Percentiles rank a stretch among this genome's conserved stretches.
These are phyloP conservation scores for Lamellibrachia luymesi DNA, from an alignment of 1,140 invertebrate species.

Conservation along the genomic window DNA sequence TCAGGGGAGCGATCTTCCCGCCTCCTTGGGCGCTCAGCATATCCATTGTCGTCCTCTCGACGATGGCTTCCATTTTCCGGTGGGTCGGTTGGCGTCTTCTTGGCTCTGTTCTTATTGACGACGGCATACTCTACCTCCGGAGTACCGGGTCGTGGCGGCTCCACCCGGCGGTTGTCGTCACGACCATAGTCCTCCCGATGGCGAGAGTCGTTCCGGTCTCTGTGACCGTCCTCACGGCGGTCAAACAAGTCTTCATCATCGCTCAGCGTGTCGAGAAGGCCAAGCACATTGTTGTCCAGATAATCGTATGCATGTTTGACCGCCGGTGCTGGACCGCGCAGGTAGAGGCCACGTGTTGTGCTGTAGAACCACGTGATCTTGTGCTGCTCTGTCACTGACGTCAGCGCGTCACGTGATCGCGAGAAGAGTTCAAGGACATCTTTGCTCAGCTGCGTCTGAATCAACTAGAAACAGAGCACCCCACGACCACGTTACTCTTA, in stretches of 20 bases:
- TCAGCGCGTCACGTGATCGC: not conserved
- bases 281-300: not conserved
- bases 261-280: not conserved
- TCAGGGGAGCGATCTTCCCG: not conserved
- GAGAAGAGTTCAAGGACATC: not conserved
- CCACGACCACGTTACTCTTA: no score
- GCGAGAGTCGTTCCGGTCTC: no score
- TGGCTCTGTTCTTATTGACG: not conserved
- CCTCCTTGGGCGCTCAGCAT: not conserved
- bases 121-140: not conserved
- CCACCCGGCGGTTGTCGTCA: not conserved
- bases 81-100: not conserved
- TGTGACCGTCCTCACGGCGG: no score
- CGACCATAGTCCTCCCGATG: no score
- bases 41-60: not conserved
- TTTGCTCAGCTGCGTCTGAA: not conserved
- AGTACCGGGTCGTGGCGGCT: not conserved
- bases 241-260: no score
- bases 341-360: not conserved
- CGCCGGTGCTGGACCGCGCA: not conserved
- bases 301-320: not conserved
- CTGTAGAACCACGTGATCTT: constrained; percentile 4
- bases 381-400: not conserved
- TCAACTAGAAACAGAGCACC: not conserved
- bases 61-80: not conserved